Evolutionary conservation across 1,140 invertebrate genomes (phyloP).

Genomic region (Psix sp.): DNA sequence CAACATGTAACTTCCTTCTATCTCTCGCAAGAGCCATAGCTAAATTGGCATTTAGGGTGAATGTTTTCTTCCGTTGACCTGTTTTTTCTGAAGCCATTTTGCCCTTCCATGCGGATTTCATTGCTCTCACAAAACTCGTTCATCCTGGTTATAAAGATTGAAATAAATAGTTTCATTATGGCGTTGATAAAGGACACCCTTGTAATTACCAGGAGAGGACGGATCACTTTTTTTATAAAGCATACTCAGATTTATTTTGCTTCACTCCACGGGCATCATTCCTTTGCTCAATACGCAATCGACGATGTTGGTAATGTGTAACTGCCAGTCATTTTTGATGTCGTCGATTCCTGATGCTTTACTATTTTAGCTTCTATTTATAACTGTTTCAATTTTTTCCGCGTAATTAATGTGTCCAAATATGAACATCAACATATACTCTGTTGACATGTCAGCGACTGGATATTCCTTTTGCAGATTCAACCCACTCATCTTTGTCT

Average conservation of each 20-base stretch:
- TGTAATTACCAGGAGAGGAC: constrained; percentile 38
- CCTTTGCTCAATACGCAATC: background rate
- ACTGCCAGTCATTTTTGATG: background rate
- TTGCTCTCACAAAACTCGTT: constrained; percentile 12
- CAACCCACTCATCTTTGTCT: background rate
- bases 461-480: background rate
- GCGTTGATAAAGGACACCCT: constrained; percentile 50
- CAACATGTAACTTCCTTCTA: constrained; percentile 4
- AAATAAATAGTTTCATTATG: constrained; percentile 42
- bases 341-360: background rate
- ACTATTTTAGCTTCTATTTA: background rate
- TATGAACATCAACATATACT: background rate
- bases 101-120: constrained; percentile 8
- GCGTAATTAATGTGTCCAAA: background rate
- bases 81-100: background rate
- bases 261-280: background rate
- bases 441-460: background rate
- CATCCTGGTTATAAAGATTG: constrained; percentile 23
- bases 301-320: background rate
- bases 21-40: constrained; percentile 4
- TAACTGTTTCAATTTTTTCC: background rate
- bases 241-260: constrained; percentile 16
- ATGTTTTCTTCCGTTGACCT: constrained; percentile 38
- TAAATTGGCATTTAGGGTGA: constrained; percentile 16
- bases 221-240: constrained; percentile 49